Evolutionary conservation across 2,113 vertebrate genomes (phyloP), one percentile per base, ranked within the genome.

Genomic region (Galemys pyrenaicus): DNA sequence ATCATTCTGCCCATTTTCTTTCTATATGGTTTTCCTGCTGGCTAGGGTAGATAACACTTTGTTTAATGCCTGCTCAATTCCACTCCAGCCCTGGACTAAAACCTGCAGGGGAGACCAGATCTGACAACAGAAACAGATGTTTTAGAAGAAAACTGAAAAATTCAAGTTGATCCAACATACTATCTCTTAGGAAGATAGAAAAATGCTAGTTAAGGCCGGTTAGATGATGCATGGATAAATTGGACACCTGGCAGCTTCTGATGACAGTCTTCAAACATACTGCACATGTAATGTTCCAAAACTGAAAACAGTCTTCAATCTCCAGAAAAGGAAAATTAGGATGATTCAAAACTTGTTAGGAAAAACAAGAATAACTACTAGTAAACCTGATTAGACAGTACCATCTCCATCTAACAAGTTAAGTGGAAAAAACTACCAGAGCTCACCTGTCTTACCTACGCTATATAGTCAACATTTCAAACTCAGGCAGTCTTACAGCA

Each of bases 301-400:
- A 91, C 96, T 82, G 87, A 92, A 96, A 95, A 73, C 19, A 89
- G 83, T 62, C 65, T 87, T 87, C 89, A 24, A 58, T 91, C 96
- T 97, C 90, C 89, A 96, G 81, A 97, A 98, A 97, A 97, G 58
- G 87, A 96, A 97, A 95, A 91, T 88, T 85, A 96, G 86, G 65
- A 89, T 94, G 92, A 97, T 68, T 88, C 80, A 70, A 90, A 88
- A 64, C 87, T 94, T 95, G 91, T 94, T 89, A 95, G 95, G 96
- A 97, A 78, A 97, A 97, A 96, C 80, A 68, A 84, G 91, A 96
- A 89, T 65, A 71, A 70, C 19, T 91, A 74, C 81, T 77, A 97
- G 70, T 26, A 1, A 97, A 94, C 68, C 37, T 73, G 94, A 96
- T 94, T 73, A 95, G 71, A 88, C 75, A 97, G 91, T 35, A 93